A percentile compares a stretch with the other conserved stretches of the same genome.
These are phyloP conservation scores for Itoplectis maculator DNA, from an alignment of 2,888 invertebrate genomes.

Conservation along the genomic window DNA sequence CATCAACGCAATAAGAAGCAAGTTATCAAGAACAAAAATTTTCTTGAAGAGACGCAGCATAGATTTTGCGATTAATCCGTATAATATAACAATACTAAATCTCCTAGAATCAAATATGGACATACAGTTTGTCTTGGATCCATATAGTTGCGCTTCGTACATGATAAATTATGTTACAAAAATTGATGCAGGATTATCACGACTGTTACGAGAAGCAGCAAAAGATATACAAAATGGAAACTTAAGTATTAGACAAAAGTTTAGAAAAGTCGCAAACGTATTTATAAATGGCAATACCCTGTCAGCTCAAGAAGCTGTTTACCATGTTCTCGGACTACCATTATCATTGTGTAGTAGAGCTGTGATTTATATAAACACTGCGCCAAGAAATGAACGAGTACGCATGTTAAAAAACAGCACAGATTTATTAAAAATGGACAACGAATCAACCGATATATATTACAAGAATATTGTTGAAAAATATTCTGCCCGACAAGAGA, in stretches of 20 bases:
- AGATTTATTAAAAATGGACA: constrained; percentile 38
- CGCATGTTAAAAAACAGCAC: constrained; percentile 58
- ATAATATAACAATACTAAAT: constrained; percentile 54
- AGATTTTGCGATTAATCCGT: constrained; percentile 62
- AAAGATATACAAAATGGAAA: constrained; percentile 65
- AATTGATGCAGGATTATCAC: constrained; percentile 58
- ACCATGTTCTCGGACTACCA: constrained; percentile 69
- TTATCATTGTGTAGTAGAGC: constrained; percentile 66
- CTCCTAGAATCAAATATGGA: constrained; percentile 63
- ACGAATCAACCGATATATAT: constrained; percentile 52
- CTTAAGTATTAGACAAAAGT: constrained; percentile 63
- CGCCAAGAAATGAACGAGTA: constrained; percentile 54
- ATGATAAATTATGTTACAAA: constrained; percentile 59
- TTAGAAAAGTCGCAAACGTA: constrained; percentile 67
- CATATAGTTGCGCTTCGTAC: constrained; percentile 60
- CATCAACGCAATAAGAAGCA: constrained; percentile 24
- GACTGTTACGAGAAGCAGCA: constrained; percentile 63
- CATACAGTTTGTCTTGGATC: constrained; percentile 64
- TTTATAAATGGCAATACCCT: constrained; percentile 67
- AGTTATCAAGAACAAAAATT: constrained; percentile 27
- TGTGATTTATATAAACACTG: constrained; percentile 67
- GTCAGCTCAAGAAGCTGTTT: constrained; percentile 65
- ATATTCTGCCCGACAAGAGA: constrained; percentile 1
- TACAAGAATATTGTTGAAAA: constrained; percentile 43
- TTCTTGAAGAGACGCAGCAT: constrained; percentile 30